phyloP scores from a whole-genome alignment of 2,888 invertebrate genomes.

The Leptopilina syphax region DNA sequence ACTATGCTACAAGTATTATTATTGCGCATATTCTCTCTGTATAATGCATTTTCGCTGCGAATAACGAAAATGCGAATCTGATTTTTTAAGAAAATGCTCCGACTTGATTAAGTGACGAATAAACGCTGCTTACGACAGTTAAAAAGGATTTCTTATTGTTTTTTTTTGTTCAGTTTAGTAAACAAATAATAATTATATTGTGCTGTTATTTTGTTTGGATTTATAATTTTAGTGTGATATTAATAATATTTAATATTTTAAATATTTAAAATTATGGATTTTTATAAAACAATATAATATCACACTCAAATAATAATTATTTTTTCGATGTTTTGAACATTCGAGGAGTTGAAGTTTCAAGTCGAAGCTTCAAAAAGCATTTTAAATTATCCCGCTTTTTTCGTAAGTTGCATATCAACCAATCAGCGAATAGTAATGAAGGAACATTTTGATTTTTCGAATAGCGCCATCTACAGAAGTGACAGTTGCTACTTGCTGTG shows the following conservation, averaged over 20 bases:
- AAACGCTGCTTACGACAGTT: constrained; percentile 73
- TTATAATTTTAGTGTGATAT: too few species aligned
- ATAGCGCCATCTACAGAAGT: background rate
- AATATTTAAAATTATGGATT: too few species aligned
- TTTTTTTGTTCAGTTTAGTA: background rate
- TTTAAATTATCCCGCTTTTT: background rate
- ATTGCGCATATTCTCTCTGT: constrained; percentile 41
- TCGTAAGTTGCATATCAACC: background rate
- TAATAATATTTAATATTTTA: too few species aligned
- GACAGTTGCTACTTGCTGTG: background rate
- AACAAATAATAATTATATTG: too few species aligned
- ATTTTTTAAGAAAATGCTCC: constrained; percentile 64
- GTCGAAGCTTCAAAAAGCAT: background rate
- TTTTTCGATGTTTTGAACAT: too few species aligned
- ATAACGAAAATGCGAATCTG: constrained; percentile 60
- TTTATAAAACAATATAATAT: too few species aligned
- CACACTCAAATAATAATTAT: too few species aligned
- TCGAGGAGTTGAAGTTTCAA: too few species aligned
- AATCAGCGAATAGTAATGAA: background rate
- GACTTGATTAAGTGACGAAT: constrained; percentile 63
- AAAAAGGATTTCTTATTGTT: constrained; percentile 17
- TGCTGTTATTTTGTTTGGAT: too few species aligned
- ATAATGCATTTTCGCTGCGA: constrained; percentile 60
- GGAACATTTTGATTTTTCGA: background rate
- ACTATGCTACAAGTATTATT: constrained; percentile 35